A percentile compares a stretch with the other conserved stretches of the same genome.
Conservation (phyloP, 2,113 vertebrate genomes). For the Xiphophorus couchianus region DNA sequence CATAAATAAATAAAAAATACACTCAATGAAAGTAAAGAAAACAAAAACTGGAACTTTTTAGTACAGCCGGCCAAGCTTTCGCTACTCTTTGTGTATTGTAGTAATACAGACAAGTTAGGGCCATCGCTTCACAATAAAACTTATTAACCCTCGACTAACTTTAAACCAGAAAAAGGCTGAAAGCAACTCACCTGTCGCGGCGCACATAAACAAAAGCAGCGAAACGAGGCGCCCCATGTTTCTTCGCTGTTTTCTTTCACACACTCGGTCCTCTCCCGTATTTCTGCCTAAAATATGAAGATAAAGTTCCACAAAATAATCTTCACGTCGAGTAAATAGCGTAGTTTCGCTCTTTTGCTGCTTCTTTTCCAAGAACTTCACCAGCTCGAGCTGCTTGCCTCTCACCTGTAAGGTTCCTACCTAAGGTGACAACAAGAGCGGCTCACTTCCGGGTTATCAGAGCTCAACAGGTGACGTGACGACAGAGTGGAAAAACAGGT, state of each 20-base stretch:
- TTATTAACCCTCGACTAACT: too few species aligned
- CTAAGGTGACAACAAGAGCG: constrained; percentile 15
- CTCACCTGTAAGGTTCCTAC: constrained; percentile 30
- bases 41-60: too few species aligned
- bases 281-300: neutral
- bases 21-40: too few species aligned
- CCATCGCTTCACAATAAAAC: too few species aligned
- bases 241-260: neutral
- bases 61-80: too few species aligned
- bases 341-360: rapidly evolving
- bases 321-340: constrained; percentile 15
- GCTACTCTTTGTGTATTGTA: too few species aligned
- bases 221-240: constrained; percentile 67
- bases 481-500: constrained; percentile 42
- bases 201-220: constrained; percentile 53
- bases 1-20: too few species aligned
- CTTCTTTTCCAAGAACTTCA: neutral
- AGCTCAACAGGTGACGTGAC: constrained; percentile 18
- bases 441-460: constrained; percentile 44
- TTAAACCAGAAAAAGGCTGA: neutral
- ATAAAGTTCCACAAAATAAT: rapidly evolving
- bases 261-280: neutral
- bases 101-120: too few species aligned
- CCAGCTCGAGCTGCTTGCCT: neutral
- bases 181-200: constrained; percentile 66